Base-by-base conservation (phyloP, 2,888 invertebrate genomes). In the Dicyrtomina minuta region DNA sequence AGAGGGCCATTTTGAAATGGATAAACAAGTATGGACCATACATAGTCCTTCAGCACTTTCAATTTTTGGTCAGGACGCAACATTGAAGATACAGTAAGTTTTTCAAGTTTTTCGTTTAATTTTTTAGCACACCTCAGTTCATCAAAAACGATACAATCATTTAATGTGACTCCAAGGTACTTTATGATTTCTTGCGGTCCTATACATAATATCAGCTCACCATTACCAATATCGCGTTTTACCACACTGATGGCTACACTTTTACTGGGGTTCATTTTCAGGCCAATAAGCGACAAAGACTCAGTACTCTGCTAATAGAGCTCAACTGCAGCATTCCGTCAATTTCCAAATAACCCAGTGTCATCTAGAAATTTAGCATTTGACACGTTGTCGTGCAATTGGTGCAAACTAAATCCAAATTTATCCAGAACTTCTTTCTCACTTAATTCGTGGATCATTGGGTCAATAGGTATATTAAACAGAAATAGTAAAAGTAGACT, bases 21-120 rank as follows among this genome's bases (percentile, higher is more conserved):
- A 15, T 44, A 61, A 2, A 26, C n/a, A 5, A 61, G 46, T 2
- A 26, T 61, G 1, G 61, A 46, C 61, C 61, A 61, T 5, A 61
- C 24, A n/a, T 24, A 61, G n/a, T 20, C 2, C 22, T 61, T 61
- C 1, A 43, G 12, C 1, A 41, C 41, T 13, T n/a, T 17, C 41
- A 41, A 6, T n/a, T 56, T 56, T 33, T 56, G 33, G 15, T 56
- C 56, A 1, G 58, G 41, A n/a, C 58, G 39, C 1, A 58, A 20
- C 17, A 58, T 41, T 3, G 13, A 12, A 0, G 58, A 17, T 4
- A 39, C 33, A 1, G 15, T 17, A 3, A 58, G 20, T 1, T 17
- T 41, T 27, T 41, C 41, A 41, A 58, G 39, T 12, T 39, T 20
- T 39, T 33, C 22, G 22, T 22, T n/a, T 6, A 58, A 41, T 10